Evolutionary conservation across 2,113 vertebrate species (phyloP).

Genomic region (Tenrec ecaudatus): DNA sequence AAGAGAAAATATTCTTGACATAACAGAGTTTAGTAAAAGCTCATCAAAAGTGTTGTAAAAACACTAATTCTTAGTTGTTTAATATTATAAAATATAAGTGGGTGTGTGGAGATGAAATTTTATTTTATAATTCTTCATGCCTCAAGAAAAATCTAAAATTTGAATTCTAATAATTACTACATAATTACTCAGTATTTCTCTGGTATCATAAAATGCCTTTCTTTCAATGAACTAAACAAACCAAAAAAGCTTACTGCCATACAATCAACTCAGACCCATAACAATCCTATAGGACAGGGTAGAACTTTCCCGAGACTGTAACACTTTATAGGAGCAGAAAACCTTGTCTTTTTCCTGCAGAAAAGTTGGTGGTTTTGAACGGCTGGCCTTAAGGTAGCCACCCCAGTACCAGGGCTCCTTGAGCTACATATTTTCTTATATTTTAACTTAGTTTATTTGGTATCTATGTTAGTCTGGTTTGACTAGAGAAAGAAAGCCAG

Average conservation of each 20-base stretch:
- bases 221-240: background rate
- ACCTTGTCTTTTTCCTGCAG: too few species aligned
- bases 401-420: too few species aligned
- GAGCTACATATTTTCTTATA: background rate
- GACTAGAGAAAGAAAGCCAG: too few species aligned
- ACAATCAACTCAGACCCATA: too few species aligned
- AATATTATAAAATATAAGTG: conserved; percentile 40
- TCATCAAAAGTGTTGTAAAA: conserved; percentile 62
- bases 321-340: too few species aligned
- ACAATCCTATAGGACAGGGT: too few species aligned
- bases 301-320: too few species aligned
- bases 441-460: background rate
- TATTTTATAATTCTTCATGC: conserved; percentile 14
- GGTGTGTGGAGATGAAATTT: background rate
- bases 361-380: too few species aligned
- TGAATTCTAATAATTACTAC: background rate
- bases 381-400: too few species aligned
- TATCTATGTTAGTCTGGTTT: background rate
- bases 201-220: background rate
- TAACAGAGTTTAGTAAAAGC: conserved; percentile 15
- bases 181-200: background rate
- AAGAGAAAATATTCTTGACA: conserved; percentile 64
- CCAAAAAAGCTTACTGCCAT: too few species aligned
- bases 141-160: conserved; percentile 29
- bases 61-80: background rate